Evolutionary conservation across 2,113 vertebrate species (phyloP), one percentile per base, ranked within the genome.

Genomic region (Corythoichthys haematopterus): DNA sequence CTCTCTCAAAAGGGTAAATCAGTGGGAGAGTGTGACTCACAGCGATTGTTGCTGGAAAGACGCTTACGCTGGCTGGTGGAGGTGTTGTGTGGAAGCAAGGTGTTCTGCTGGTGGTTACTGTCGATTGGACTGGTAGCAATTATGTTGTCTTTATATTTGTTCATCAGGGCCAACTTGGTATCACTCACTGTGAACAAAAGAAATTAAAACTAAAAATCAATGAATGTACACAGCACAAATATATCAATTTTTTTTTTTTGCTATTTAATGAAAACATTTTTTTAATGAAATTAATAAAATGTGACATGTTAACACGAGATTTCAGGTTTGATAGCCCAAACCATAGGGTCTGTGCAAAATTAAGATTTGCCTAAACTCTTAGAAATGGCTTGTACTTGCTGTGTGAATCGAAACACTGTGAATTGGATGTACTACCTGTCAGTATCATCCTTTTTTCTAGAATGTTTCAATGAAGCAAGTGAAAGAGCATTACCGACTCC

Each of bases 111-210:
- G 87, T 97, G 95, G 87, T 97, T 98, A 2, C 94, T 93, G 87
- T 98, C 95, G 71, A 97, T 93, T 0, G 97, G 96, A 83, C 95
- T 98, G 14, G 96, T 98, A 76, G 96, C 96, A 0, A 99, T 98
- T 89, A 99, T 97, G 86, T 95, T 99, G 90, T 99, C 96, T 87
- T 99, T 99, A 88, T 98, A 99, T 78, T 98, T 99, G 92, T 94
- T 99, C 97, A 99, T 99, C 74, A 99, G 89, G 15, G 95, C 97
- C 85, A 99, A 89, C 85, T 99, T 99, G 0, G 93, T 97, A 72
- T 99, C 97, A 0, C 92, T 96, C 76, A 96, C 97, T 95, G 91
- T 64, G 70, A 53, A 77, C 65, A 78, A 78, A 67, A n/a, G 58
- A 46, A 43, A 70, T 6, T 50, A 71, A 66, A 48, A 73, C 37